These are phyloP conservation scores for Brachirus orientalis DNA, from an alignment of 2,113 vertebrate species.

Conservation along the genomic window DNA sequence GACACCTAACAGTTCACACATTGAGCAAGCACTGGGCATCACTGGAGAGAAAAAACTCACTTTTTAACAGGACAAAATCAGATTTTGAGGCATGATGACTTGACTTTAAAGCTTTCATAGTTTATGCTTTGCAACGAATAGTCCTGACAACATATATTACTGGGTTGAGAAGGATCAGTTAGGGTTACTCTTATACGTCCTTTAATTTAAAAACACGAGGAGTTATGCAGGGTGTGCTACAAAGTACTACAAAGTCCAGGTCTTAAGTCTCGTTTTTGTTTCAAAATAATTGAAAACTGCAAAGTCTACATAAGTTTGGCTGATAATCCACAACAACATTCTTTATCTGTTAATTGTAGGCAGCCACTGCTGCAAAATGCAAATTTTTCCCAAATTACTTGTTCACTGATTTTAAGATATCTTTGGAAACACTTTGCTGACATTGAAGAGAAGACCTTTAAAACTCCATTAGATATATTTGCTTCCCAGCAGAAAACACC, in stretches of 20 bases:
- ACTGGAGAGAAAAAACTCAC: too few relatives aligned
- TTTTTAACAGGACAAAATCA: too few relatives aligned
- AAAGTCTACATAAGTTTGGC: too few relatives aligned
- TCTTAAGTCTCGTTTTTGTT: too few relatives aligned
- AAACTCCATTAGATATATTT: not conserved
- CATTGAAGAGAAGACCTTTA: not conserved
- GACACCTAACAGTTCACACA: too few relatives aligned
- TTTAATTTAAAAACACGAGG: not conserved
- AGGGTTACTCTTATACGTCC: not conserved
- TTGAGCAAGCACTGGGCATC: too few relatives aligned
- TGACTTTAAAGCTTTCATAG: not conserved
- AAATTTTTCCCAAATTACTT: not conserved
- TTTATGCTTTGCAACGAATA: not conserved
- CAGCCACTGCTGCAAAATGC: not conserved
- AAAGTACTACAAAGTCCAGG: too few relatives aligned
- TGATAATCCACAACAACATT: too few relatives aligned
- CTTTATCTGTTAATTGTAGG: too few relatives aligned
- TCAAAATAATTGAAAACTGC: too few relatives aligned
- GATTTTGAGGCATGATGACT: not conserved
- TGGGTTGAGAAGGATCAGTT: not conserved
- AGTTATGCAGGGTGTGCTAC: too few relatives aligned
- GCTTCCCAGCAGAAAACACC: not conserved
- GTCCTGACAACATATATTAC: not conserved
- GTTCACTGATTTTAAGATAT: slow-evolving; percentile 1
- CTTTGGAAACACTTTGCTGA: not conserved